These are phyloP conservation scores for Hydrozoanthus gracilis DNA, from an alignment of 92 coral and sea anemone genomes.

Conservation along the genomic window DNA sequence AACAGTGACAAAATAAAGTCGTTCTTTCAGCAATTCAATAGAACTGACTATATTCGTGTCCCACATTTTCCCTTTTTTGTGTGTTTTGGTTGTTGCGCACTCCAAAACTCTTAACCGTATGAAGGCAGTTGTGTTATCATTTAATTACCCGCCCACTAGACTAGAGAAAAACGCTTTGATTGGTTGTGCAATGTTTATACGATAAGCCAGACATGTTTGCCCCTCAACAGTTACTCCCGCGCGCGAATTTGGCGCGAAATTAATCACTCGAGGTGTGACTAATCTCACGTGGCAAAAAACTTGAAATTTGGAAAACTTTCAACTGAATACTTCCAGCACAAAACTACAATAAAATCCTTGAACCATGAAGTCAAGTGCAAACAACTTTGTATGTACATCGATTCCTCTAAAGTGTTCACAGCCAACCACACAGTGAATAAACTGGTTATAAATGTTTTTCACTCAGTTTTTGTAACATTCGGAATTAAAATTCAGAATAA, in stretches of 20 bases:
- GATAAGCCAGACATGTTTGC: conserved; percentile 13
- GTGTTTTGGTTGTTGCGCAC: conserved; percentile 43
- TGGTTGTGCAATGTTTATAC: conserved; percentile 58
- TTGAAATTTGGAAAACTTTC: not conserved
- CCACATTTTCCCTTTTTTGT: conserved; percentile 79
- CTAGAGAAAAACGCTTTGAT: conserved; percentile 64
- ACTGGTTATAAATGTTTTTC: not conserved
- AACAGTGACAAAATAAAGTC: conserved; percentile 85
- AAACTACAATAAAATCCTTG: not conserved
- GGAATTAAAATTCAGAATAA: not conserved
- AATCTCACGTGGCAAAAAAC: not conserved
- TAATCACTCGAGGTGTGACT: not conserved
- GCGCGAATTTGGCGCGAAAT: conserved; percentile 84
- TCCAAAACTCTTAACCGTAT: conserved; percentile 66
- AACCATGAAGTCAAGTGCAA: not conserved
- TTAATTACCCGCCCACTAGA: conserved; percentile 84
- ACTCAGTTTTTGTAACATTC: not conserved
- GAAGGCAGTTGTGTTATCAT: conserved; percentile 91
- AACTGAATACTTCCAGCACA: not conserved
- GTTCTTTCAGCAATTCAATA: conserved; percentile 86
- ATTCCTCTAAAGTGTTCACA: not conserved
- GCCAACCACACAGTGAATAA: not conserved
- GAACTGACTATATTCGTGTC: conserved; percentile 92
- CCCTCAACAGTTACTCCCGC: conserved; percentile 4
- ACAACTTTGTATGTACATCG: conserved; percentile 9